Conservation (phyloP, 2,797 vertebrate species). For the Philypnodon macrostomus region DNA sequence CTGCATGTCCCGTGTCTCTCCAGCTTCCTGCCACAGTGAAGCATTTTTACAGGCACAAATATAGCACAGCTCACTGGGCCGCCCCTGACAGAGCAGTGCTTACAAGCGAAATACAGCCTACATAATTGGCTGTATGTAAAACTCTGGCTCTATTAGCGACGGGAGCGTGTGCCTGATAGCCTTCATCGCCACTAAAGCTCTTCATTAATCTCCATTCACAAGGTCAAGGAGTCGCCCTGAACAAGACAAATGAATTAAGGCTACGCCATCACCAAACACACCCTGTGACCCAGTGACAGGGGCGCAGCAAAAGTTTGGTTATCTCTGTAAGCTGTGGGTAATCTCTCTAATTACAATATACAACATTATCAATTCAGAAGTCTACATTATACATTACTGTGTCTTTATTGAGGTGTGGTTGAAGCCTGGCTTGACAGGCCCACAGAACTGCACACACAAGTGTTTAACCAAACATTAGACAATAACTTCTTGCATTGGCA, state of each 20-base stretch:
- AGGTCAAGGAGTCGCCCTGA: conserved; percentile 67
- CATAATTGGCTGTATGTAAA: conserved; percentile 72
- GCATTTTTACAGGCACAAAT: conserved; percentile 28
- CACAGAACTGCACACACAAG: conserved; percentile 21
- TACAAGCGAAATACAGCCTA: conserved; percentile 60
- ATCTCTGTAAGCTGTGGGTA: conserved; percentile 19
- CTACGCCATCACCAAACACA: conserved; percentile 44
- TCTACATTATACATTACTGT: neutral
- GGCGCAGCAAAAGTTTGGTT: conserved; percentile 20
- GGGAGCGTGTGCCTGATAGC: conserved; percentile 62
- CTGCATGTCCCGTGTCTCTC: too few species aligned
- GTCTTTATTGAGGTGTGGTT: neutral
- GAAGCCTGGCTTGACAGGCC: conserved; percentile 5
- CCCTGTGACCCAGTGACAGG: conserved; percentile 31
- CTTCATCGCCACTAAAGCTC: conserved; percentile 70
- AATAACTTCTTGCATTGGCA: conserved; percentile 36
- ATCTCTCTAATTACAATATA: conserved; percentile 6
- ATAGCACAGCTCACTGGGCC: conserved; percentile 21
- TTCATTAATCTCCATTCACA: conserved; percentile 78
- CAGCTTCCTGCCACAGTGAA: too few species aligned
- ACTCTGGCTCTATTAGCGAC: conserved; percentile 64
- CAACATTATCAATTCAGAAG: neutral
- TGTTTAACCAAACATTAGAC: conserved; percentile 32
- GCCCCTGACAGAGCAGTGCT: conserved; percentile 48
- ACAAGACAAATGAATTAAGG: conserved; percentile 69